phyloP scores from a whole-genome alignment of 2,888 invertebrate genomes.

The Augiades crinisus region DNA sequence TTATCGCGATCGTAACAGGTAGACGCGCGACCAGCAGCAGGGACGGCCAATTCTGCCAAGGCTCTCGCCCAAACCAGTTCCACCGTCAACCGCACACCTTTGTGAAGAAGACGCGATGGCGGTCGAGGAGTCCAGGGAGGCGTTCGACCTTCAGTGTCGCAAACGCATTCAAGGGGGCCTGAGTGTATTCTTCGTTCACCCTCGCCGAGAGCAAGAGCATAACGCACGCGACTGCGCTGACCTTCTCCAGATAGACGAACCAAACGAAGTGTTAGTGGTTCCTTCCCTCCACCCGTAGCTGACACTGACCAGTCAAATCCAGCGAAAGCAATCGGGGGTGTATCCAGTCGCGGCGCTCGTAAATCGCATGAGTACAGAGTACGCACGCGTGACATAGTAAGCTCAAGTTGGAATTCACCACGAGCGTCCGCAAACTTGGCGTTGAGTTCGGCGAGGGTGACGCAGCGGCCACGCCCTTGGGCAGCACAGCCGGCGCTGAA shows the following conservation, averaged over 20 bases:
- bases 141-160: slow-evolving; percentile 86
- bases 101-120: slow-evolving; percentile 81
- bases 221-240: slow-evolving; percentile 88
- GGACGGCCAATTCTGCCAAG: slow-evolving; percentile 75
- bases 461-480: slow-evolving; percentile 87
- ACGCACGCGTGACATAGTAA: slow-evolving; percentile 87
- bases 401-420: slow-evolving; percentile 90
- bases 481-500: slow-evolving; percentile 86
- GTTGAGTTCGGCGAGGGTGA: slow-evolving; percentile 86
- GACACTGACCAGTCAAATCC: slow-evolving; percentile 91
- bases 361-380: slow-evolving; percentile 89
- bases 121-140: slow-evolving; percentile 86
- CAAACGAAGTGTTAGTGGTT: slow-evolving; percentile 79
- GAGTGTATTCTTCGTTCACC: slow-evolving; percentile 85
- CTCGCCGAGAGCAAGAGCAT: slow-evolving; percentile 85
- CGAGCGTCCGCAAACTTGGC: slow-evolving; percentile 89
- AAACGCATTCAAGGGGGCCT: slow-evolving; percentile 85
- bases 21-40: slow-evolving; percentile 80
- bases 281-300: slow-evolving; percentile 82
- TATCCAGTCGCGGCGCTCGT: slow-evolving; percentile 80
- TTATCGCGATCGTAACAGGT: slow-evolving; percentile 91
- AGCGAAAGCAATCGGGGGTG: slow-evolving; percentile 86
- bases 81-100: slow-evolving; percentile 85
- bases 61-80: slow-evolving; percentile 88
- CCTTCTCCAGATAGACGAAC: slow-evolving; percentile 90